These are phyloP conservation scores for Bugulina stolonifera DNA, from an alignment of 2,888 invertebrate genomes.

Conservation along the genomic window DNA sequence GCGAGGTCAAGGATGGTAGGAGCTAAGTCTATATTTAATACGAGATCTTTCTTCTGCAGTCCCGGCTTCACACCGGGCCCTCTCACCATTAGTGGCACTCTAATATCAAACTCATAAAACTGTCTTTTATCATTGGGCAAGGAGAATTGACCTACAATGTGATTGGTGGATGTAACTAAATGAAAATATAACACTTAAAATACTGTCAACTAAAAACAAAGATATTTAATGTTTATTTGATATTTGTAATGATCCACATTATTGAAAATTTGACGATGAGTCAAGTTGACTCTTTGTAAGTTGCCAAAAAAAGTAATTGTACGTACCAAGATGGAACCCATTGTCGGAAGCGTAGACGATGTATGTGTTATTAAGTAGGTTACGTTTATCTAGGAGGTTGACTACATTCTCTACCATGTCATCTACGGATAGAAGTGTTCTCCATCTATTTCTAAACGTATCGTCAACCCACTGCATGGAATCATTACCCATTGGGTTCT, in stretches of 20 bases:
- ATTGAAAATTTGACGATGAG: too few species aligned
- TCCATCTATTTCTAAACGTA: conserved; percentile 67
- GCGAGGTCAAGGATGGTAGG: conserved; percentile 75
- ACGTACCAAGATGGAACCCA: conserved; percentile 76
- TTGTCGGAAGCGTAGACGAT: conserved; percentile 82
- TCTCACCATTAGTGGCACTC: conserved; percentile 72
- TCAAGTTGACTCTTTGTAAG: too few species aligned
- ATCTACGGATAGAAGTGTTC: conserved; percentile 77
- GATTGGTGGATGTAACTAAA: too few species aligned
- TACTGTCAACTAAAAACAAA: too few species aligned
- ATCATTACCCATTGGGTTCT: conserved; percentile 61
- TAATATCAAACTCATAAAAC: conserved; percentile 81
- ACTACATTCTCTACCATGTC: conserved; percentile 70
- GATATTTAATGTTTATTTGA: too few species aligned
- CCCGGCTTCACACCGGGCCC: conserved; percentile 61
- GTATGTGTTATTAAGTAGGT: conserved; percentile 68
- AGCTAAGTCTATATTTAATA: conserved; percentile 74
- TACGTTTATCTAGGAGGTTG: conserved; percentile 56
- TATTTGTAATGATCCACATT: too few species aligned
- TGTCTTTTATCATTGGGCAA: conserved; percentile 83
- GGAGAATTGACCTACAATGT: conserved; percentile 71
- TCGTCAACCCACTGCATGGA: conserved; percentile 64
- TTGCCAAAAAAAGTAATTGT: not conserved
- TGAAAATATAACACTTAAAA: too few species aligned
- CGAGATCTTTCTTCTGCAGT: conserved; percentile 55